Evolutionary conservation across 2,797 vertebrate species (phyloP), one percentile per base, ranked within the genome.

Genomic region (Peromyscus attwateri): DNA sequence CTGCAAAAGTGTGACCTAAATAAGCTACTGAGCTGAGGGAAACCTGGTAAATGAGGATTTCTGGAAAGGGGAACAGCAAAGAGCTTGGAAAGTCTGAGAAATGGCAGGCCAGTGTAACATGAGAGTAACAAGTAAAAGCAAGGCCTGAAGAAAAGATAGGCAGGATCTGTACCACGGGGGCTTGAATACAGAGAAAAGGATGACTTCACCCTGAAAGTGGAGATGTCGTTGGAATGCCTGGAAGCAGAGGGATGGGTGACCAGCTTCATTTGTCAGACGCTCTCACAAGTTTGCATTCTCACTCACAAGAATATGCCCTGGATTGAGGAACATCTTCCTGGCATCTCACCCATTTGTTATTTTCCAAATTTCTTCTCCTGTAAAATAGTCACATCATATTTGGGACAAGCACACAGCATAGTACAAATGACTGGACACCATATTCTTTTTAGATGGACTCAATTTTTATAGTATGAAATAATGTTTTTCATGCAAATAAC

Each of bases 301-400:
- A 83, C 87, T 91, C 89, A 79, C 62, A 89, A 84, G 71, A 11
- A 37, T 89, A 60, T 93, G 34, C 27, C 89, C 64, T 89, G 81
- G 85, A 89, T 1, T 73, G 87, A 4, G 62, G 64, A 93, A 19
- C 1, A 25, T 80, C 23, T 87, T 40, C 13, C 87, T 89, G 57
- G 27, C 73, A 89, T 92, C 76, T 89, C 85, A 80, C 71, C 62
- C 6, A 76, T 82, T 64, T 70, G 23, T 90, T 95, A 76, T 94
- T 96, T 95, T 79, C 40, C 12, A 37, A 57, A 60, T 73, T 94
- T 62, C 1, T 71, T 95, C 94, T 94, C 52, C 92, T 95, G 14
- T 92, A 81, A 95, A 97, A 93, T 84, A 89, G 76, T 37, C 66
- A 52, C 11, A 68, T n/a, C 31, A 68, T 83, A 43, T 91, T 92